A percentile compares a stretch with the other conserved stretches of the same genome.
Conservation (phyloP, 1,140 invertebrate species). For the Drosophila pachea region DNA sequence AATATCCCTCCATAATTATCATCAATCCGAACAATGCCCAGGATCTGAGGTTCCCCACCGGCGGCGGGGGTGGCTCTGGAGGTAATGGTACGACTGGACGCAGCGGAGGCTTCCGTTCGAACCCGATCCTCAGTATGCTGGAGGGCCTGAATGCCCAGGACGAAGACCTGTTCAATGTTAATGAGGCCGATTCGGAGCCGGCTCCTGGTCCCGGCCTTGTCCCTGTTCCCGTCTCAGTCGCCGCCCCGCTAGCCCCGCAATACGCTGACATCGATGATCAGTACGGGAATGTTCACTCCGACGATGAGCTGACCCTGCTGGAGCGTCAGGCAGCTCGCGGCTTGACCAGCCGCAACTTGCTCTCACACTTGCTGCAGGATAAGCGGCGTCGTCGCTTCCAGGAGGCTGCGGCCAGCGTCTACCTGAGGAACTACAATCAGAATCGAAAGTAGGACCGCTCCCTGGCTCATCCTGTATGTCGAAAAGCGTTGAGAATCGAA, state of each 20-base stretch:
- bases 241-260: neutral
- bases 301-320: conserved; percentile 39
- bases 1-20: conserved; percentile 39
- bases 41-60: conserved; percentile 25
- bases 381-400: conserved; percentile 61
- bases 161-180: neutral
- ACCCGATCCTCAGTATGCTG: conserved; percentile 34
- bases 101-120: conserved; percentile 2
- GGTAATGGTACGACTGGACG: neutral
- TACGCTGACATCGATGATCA: conserved; percentile 28
- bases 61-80: neutral
- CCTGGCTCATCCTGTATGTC: conserved; percentile 23
- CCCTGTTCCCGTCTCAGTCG: neutral
- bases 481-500: conserved; percentile 24
- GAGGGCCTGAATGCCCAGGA: conserved; percentile 39
- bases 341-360: conserved; percentile 46
- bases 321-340: conserved; percentile 52
- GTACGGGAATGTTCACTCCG: conserved; percentile 30
- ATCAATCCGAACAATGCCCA: conserved; percentile 62
- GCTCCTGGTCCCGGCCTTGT: neutral
- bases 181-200: conserved; percentile 10
- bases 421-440: conserved; percentile 59
- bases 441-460: conserved; percentile 52
- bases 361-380: conserved; percentile 56
- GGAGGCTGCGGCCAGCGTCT: conserved; percentile 61